Evolutionary conservation across 1,140 invertebrate genomes (phyloP), one percentile per base, ranked within the genome.

Genomic region (Megalonaias nervosa): DNA sequence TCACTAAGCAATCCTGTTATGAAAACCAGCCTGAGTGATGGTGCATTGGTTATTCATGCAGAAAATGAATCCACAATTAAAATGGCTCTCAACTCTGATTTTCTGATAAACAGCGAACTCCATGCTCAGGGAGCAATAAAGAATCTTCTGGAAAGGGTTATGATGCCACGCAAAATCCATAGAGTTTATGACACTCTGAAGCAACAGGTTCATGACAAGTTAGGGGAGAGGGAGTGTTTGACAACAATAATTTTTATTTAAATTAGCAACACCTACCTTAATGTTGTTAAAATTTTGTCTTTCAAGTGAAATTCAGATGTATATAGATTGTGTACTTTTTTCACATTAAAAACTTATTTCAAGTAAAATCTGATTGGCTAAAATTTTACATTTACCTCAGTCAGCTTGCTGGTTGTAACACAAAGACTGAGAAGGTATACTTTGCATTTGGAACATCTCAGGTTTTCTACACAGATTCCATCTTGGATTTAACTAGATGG

Each of bases 221-320:
- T 78, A 57, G 58, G 66, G 9, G 76, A 78, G 17, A 60, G 62
- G 19, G 55, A 38, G 0, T 78, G 76, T 74, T 71, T 67, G 14
- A 73, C 61, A 16, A 78, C 76, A 2, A 74, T 78, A 55, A 78
- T 78, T 62, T 73, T 78, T 38, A 66, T 78, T 21, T 78, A 67
- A 58, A 70, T 57, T 48, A 11, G 38, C 38, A 48, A 6, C 2
- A 48, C 38, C 38, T 48, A 48, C 38, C 38, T 48, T 48, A 48
- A 48, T 48, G 9, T 48, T 48, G 6, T 48, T 48, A 48, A 6
- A 48, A 9, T 48, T 48, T 48, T 48, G 38, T 48, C 38, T 48
- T 48, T 6, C 38, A 48, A 48, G 1, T 48, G 38, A 48, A 48
- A 48, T 48, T 48, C 38, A 48, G 38, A 48, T 48, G 0, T 48